These are phyloP conservation scores for Blastobasis lacticolella DNA, from an alignment of 2,888 invertebrate species.

Conservation along the genomic window DNA sequence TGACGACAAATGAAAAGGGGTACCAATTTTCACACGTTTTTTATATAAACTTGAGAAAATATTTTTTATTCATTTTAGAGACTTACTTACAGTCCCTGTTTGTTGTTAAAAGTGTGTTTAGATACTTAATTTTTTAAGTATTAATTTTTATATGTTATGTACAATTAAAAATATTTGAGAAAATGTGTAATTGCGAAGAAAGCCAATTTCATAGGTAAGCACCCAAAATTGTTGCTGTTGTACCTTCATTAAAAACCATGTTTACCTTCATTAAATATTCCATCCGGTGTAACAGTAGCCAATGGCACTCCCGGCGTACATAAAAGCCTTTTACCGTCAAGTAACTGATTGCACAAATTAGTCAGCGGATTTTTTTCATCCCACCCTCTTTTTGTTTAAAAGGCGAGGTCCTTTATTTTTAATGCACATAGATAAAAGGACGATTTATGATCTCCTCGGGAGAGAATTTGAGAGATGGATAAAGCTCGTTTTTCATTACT, in stretches of 20 bases:
- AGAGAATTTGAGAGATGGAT: background rate
- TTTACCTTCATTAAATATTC: constrained; percentile 7
- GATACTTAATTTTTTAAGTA: too few species aligned
- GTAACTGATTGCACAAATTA: constrained; percentile 53
- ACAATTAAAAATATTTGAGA: too few species aligned
- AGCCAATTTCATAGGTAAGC: too few species aligned
- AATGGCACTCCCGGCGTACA: constrained; percentile 10
- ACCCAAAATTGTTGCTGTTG: too few species aligned
- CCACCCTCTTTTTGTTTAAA: background rate
- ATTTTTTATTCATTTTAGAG: too few species aligned
- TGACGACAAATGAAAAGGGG: too few species aligned
- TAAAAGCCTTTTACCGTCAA: constrained; percentile 31
- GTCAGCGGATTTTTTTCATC: constrained; percentile 39
- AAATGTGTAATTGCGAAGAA: too few species aligned
- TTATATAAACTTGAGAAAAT: too few species aligned
- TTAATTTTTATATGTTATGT: too few species aligned
- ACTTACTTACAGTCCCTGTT: too few species aligned
- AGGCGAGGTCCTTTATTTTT: constrained; percentile 32
- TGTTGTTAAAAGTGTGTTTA: too few species aligned
- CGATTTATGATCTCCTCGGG: constrained; percentile 29
- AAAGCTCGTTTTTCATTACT: background rate
- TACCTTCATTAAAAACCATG: background rate
- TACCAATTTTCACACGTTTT: too few species aligned
- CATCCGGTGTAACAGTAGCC: constrained; percentile 5
- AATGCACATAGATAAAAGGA: constrained; percentile 40